phyloP scores from a whole-genome alignment of 2,888 invertebrate species.

The Pecten maximus region DNA sequence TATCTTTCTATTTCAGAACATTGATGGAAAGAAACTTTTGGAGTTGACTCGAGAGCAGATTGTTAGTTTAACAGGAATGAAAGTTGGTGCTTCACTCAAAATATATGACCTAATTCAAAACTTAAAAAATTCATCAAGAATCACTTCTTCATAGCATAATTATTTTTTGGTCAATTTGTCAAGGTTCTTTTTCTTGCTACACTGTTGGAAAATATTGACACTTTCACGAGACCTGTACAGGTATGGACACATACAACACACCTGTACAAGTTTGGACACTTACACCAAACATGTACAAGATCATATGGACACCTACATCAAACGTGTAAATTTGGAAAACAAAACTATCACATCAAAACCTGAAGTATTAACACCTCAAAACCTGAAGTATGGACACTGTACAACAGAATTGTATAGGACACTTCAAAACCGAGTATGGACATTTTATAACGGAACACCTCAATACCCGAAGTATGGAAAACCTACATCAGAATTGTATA shows the following conservation, averaged over 20 bases:
- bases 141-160: neutral
- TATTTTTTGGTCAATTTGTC: neutral
- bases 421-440: no score
- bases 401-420: no score
- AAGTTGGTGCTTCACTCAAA: constrained; percentile 96
- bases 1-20: constrained; percentile 85
- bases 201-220: neutral
- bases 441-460: no score
- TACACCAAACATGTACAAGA: neutral
- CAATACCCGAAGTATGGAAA: no score
- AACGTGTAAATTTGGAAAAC: neutral
- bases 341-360: no score
- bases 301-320: neutral
- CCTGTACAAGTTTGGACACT: neutral
- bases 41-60: constrained; percentile 94
- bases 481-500: no score
- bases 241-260: neutral
- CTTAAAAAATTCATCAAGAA: neutral
- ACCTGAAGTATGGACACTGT: no score
- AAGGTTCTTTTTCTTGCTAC: neutral
- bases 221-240: neutral
- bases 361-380: no score
- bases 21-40: constrained; percentile 91
- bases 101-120: constrained; percentile 93
- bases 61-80: constrained; percentile 93